Conservation (phyloP, 2,113 vertebrate species). For the Phylloscopus trochilus region DNA sequence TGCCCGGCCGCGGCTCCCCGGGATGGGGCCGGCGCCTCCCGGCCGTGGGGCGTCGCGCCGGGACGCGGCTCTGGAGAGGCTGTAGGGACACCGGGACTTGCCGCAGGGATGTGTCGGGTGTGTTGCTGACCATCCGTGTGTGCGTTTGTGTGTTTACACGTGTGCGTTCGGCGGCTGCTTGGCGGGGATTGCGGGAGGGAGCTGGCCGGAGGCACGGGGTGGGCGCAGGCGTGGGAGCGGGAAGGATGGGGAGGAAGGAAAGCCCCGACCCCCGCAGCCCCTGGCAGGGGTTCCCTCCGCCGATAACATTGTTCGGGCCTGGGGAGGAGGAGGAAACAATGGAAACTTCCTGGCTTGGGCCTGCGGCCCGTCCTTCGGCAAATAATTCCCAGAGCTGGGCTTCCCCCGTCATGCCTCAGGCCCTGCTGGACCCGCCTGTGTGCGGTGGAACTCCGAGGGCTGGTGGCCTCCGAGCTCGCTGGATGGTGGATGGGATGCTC, state of each 20-base stretch:
- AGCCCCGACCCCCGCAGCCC: not conserved
- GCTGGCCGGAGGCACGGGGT: not conserved
- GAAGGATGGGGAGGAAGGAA: not conserved
- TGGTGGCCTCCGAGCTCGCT: rapidly evolving
- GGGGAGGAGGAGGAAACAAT: not conserved
- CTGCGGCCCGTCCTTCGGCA: not conserved
- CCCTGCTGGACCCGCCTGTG: rapidly evolving
- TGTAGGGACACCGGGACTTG: rapidly evolving
- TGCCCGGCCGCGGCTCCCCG: not conserved
- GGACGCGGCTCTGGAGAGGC: not conserved
- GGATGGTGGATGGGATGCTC: not conserved
- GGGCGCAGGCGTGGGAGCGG: not conserved
- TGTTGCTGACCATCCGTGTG: not conserved
- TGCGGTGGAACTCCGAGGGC: not conserved
- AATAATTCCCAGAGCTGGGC: not conserved
- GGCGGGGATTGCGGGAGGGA: not conserved
- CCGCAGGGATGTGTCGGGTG: rapidly evolving
- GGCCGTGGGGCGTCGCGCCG: not conserved
- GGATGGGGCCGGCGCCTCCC: not conserved
- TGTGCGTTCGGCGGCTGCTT: not conserved
- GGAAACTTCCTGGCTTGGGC: constrained; percentile 30
- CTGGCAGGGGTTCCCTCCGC: not conserved
- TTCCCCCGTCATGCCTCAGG: not conserved
- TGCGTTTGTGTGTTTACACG: not conserved
- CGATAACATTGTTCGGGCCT: not conserved